A percentile compares a stretch with the other conserved stretches of the same genome.
Conservation (phyloP, 2,888 invertebrate species). For the Bellardia pandia region DNA sequence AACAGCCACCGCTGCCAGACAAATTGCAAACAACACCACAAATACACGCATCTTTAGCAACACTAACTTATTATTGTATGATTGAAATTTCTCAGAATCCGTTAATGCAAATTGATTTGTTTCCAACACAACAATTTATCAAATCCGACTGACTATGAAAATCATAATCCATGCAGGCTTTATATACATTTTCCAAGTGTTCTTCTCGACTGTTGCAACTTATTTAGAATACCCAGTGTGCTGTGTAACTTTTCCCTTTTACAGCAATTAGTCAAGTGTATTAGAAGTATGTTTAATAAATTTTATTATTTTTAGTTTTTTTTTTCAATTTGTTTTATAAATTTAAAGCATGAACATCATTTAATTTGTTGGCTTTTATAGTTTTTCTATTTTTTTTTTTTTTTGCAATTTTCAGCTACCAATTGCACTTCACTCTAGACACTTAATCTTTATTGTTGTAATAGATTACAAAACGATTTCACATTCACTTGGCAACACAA, state of each 20-base stretch:
- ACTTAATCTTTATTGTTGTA: slow-evolving; percentile 37
- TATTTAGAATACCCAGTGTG: slow-evolving; percentile 25
- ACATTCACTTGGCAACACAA: slow-evolving; percentile 17
- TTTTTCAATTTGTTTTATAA: slow-evolving; percentile 19
- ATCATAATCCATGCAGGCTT: slow-evolving; percentile 52
- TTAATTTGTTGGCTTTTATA: slow-evolving; percentile 28
- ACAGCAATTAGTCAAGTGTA: slow-evolving; percentile 65
- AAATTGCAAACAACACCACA: slow-evolving; percentile 34
- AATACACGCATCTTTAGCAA: slow-evolving; percentile 49
- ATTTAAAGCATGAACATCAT: slow-evolving; percentile 54
- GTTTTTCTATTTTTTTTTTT: background rate
- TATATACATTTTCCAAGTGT: slow-evolving; percentile 59
- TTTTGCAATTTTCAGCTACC: slow-evolving; percentile 8
- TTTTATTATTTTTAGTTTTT: slow-evolving; percentile 30
- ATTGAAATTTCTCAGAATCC: background rate
- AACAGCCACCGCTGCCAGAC: slow-evolving; percentile 44
- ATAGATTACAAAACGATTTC: slow-evolving; percentile 57
- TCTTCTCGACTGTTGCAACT: slow-evolving; percentile 29
- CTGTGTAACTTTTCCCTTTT: slow-evolving; percentile 57
- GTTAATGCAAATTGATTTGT: slow-evolving; percentile 37
- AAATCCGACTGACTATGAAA: slow-evolving; percentile 56
- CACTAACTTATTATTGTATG: background rate
- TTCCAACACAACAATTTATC: slow-evolving; percentile 28
- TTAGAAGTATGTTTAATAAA: slow-evolving; percentile 39
- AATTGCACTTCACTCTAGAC: slow-evolving; percentile 30